Conservation (phyloP, 2,113 vertebrate genomes). For the Macrotus californicus region DNA sequence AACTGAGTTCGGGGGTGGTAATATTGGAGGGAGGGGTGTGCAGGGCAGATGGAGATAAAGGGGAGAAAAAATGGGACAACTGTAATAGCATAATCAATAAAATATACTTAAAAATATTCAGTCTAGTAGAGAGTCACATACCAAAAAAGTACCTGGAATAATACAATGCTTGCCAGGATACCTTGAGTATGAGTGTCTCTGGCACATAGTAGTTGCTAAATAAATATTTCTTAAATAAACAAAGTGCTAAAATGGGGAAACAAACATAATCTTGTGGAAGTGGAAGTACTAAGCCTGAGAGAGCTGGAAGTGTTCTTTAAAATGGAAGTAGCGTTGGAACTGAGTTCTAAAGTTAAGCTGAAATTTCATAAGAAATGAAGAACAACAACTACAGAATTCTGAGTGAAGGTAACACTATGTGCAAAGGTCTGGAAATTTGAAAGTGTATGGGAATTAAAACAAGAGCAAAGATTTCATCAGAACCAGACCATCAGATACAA, state of each 20-base stretch:
- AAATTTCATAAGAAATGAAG: background rate
- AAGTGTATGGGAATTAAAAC: background rate
- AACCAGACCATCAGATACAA: background rate
- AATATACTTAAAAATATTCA: background rate
- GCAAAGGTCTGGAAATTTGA: background rate
- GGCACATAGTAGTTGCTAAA: background rate
- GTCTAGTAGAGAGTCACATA: background rate
- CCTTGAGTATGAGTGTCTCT: background rate
- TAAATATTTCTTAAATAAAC: background rate
- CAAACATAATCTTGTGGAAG: background rate
- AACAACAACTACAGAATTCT: background rate
- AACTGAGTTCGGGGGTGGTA: no score
- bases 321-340: background rate
- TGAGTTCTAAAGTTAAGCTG: background rate
- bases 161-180: background rate
- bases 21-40: no score
- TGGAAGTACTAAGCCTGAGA: background rate
- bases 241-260: background rate
- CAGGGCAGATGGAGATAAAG: no score
- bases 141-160: background rate
- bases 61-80: no score
- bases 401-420: background rate
- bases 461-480: background rate
- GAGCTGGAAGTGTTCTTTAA: background rate
- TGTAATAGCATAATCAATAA: no score